Base-by-base conservation (phyloP, 2,113 vertebrate genomes). In the Setophaga petechia region DNA sequence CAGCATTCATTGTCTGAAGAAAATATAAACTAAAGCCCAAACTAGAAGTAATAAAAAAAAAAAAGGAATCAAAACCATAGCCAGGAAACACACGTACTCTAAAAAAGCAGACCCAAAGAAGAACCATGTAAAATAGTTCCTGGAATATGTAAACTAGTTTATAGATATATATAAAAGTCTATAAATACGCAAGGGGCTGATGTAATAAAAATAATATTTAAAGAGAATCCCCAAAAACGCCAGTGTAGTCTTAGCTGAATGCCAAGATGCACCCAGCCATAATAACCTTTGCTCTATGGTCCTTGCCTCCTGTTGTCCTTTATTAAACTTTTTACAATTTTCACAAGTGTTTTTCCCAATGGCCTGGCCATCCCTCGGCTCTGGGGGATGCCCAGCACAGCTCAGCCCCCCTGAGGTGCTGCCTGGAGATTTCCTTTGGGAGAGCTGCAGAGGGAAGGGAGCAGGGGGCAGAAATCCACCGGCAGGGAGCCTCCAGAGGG, bases 361-460 rank as follows among this genome's bases (percentile, higher is more conserved):
- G 58, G 58, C 23, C 57, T 25, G n/a, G 23, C 73, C 21, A 0
- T 11, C 31, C 13, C 15, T 12, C 1, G 10, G 19, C 20, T 46
- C 51, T 33, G 15, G 12, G n/a, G 68, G 2, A 15, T 9, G 49
- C 54, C 13, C 46, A 28, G 62, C 59, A 7, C 39, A 12, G 43
- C 17, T 10, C 16, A 15, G 55, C 25, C 39, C 6, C 22, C 28
- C 41, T 10, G 28, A 35, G 24, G 11, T 5, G 35, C 4, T 39
- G 33, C 28, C 44, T 35, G 19, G 3, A n/a, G 0, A 4, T 23
- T 43, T 74, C 14, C 35, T 33, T 28, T 9, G 61, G 6, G 14
- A 39, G 16, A 3, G 1, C 16, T 3, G 2, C 31, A 1, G 9
- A 21, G 19, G 31, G 62, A 57, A 63, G 8, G 10, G 78, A 69